These are phyloP conservation scores for Antigone vipio DNA, from an alignment of 2,113 vertebrate genomes.

Conservation along the genomic window DNA sequence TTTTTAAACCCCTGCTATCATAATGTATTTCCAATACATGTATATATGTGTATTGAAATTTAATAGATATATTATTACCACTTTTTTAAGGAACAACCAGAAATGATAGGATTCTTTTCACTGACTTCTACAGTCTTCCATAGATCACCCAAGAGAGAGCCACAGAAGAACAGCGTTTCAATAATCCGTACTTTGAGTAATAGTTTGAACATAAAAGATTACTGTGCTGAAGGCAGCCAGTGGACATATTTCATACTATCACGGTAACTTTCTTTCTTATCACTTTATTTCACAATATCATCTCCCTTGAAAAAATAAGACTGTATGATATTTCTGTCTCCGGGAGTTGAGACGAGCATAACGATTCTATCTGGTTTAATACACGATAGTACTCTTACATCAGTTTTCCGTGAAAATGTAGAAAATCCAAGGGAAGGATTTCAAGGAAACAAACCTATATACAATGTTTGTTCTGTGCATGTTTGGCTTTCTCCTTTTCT, in stretches of 20 bases:
- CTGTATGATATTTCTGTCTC: constrained; percentile 14
- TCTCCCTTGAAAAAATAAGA: constrained; percentile 39
- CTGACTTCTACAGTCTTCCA: not conserved
- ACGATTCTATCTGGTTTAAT: constrained; percentile 10
- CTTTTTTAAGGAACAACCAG: not conserved
- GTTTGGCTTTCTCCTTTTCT: not conserved
- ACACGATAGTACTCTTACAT: not conserved
- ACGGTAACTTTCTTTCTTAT: constrained; percentile 19
- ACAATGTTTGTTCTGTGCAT: not conserved
- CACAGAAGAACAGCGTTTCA: constrained; percentile 12
- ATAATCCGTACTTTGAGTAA: constrained; percentile 35
- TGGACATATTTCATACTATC: constrained; percentile 36
- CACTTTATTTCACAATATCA: constrained; percentile 27
- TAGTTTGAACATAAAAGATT: constrained; percentile 49
- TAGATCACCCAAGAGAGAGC: not conserved
- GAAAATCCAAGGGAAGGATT: not conserved
- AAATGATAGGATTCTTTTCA: not conserved
- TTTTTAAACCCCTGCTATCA: not conserved
- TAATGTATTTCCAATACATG: not conserved
- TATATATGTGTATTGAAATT: not conserved
- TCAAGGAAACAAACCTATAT: not conserved
- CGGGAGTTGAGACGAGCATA: not conserved
- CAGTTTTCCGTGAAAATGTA: not conserved
- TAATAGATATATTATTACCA: not conserved
- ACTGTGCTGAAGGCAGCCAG: constrained; percentile 14